Evolutionary conservation across 2,797 vertebrate genomes (phyloP).

Genomic region (Poecilia gillii): DNA sequence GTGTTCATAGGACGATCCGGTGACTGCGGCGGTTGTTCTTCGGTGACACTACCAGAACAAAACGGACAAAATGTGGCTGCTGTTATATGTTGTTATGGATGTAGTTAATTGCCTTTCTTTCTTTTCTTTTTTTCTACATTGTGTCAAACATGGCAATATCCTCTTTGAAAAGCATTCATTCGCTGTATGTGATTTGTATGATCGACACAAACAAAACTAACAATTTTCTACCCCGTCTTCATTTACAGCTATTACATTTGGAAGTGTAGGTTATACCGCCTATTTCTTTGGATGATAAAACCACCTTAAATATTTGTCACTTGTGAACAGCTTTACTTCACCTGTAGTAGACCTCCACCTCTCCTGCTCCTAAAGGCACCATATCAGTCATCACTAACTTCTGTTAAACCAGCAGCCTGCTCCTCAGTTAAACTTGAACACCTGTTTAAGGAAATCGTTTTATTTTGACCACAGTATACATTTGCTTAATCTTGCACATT

Average conservation of each 20-base stretch:
- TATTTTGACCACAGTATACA: conserved; percentile 86
- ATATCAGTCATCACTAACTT: conserved; percentile 76
- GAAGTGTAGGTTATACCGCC: conserved; percentile 52
- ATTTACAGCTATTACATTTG: conserved; percentile 46
- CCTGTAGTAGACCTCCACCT: conserved; percentile 33
- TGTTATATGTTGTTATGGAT: conserved; percentile 44
- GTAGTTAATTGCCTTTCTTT: conserved; percentile 43
- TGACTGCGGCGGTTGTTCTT: conserved; percentile 24
- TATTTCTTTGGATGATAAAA: conserved; percentile 18
- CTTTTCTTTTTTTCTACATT: conserved; percentile 23
- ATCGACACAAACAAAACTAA: conserved; percentile 32
- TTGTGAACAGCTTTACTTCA: conserved; percentile 29
- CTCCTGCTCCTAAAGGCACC: conserved; percentile 47
- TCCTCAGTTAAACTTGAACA: conserved; percentile 85
- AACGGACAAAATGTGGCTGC: conserved; percentile 61
- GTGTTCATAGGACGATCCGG: conserved; percentile 37
- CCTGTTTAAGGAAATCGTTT: conserved; percentile 81
- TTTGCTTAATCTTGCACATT: conserved; percentile 91
- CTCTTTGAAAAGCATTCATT: not conserved
- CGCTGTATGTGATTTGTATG: conserved; percentile 21
- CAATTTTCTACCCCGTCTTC: conserved; percentile 11
- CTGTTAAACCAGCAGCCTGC: conserved; percentile 84
- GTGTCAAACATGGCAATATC: conserved; percentile 46
- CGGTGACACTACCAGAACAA: conserved; percentile 57
- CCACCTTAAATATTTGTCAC: conserved; percentile 22